phyloP scores from a whole-genome alignment of 1,140 invertebrate species.

The Trigoniulus corallinus region DNA sequence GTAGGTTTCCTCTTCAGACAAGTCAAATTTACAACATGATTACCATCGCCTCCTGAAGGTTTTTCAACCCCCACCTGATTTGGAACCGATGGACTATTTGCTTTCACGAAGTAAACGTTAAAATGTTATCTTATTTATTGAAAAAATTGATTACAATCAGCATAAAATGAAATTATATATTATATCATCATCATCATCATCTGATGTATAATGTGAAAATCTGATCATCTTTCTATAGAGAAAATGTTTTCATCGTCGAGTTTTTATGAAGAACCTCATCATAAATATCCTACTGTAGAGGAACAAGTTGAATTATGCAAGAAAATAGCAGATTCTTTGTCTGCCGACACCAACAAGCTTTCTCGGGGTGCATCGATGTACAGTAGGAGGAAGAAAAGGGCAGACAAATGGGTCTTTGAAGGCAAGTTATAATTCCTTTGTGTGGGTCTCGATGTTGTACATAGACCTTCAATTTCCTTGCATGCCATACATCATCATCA shows the following conservation, averaged over 20 bases:
- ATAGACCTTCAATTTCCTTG: too few relatives aligned
- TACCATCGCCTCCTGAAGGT: neutral
- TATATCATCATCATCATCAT: neutral
- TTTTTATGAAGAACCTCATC: constrained; percentile 61
- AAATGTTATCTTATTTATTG: neutral
- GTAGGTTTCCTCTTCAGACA: too few relatives aligned
- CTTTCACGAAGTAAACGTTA: neutral
- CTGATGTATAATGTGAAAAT: too few relatives aligned
- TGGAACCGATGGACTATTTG: neutral
- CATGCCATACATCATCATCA: too few relatives aligned
- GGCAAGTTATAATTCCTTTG: too few relatives aligned
- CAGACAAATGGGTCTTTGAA: constrained; percentile 86
- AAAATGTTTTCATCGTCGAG: constrained; percentile 84
- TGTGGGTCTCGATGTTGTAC: too few relatives aligned
- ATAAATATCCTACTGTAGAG: constrained; percentile 78
- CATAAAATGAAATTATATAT: neutral
- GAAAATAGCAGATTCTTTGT: constrained; percentile 77
- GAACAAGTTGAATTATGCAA: constrained; percentile 84
- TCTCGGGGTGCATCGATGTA: constrained; percentile 91
- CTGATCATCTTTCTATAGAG: constrained; percentile 35
- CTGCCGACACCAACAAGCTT: constrained; percentile 73
- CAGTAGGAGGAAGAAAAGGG: constrained; percentile 78
- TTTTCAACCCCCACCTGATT: neutral
- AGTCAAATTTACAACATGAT: too few relatives aligned
- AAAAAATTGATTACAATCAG: neutral